A percentile compares a stretch with the other conserved stretches of the same genome.
phyloP scores from a whole-genome alignment of 1,140 invertebrate species.

The Philotrypesis tridentata region DNA sequence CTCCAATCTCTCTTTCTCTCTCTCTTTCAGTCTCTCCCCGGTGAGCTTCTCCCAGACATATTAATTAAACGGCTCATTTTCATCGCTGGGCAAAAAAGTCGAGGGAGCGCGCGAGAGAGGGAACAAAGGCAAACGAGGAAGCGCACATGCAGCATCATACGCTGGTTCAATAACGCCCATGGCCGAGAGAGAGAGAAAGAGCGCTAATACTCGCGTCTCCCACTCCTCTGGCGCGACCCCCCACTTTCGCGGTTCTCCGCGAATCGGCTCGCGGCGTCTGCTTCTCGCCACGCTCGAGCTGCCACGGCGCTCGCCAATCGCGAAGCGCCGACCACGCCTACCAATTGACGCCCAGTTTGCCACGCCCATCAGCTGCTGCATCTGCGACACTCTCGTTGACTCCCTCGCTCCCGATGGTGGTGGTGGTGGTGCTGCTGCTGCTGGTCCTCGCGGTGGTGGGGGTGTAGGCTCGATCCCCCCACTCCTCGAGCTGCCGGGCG shows the following conservation, averaged over 20 bases:
- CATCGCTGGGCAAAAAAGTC: slow-evolving; percentile 68
- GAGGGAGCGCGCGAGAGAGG: not conserved
- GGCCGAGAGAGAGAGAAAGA: slow-evolving; percentile 48
- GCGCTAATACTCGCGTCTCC: slow-evolving; percentile 60
- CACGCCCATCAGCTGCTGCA: slow-evolving; percentile 55
- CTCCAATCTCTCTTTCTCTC: not conserved
- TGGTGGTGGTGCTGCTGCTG: slow-evolving; percentile 44
- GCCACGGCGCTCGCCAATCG: not conserved
- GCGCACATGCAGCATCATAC: not conserved
- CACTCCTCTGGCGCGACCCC: not conserved
- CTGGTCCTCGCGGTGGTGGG: too few species aligned
- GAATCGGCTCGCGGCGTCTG: not conserved
- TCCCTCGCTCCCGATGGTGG: not conserved
- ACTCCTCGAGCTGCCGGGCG: slow-evolving; percentile 51
- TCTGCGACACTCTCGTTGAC: slow-evolving; percentile 49
- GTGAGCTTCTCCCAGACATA: slow-evolving; percentile 64
- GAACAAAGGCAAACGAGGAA: slow-evolving; percentile 36
- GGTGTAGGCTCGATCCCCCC: slow-evolving; percentile 50
- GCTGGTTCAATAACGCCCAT: slow-evolving; percentile 69
- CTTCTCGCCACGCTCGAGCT: not conserved
- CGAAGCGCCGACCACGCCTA: not conserved
- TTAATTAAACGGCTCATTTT: slow-evolving; percentile 75
- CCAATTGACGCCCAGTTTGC: not conserved
- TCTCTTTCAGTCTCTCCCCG: not conserved
- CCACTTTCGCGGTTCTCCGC: not conserved